Evolutionary conservation across 2,113 vertebrate genomes (phyloP), one percentile per base, ranked within the genome.

Genomic region (Chionodraco myersi): DNA sequence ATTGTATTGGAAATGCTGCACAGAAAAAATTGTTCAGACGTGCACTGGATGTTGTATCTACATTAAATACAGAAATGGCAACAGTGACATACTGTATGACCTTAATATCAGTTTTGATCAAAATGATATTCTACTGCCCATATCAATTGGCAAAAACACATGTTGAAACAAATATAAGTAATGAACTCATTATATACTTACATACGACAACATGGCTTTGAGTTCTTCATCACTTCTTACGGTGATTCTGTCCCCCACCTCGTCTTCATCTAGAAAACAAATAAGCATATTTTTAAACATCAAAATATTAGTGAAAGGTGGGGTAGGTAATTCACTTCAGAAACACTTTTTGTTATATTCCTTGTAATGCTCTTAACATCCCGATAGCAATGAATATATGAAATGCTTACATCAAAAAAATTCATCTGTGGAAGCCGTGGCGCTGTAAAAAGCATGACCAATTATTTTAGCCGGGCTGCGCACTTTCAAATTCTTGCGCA

Each of bases 221-320:
- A 99, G 98, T 89, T 99, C 98, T 91, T 99, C 98, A 44, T 99
- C 98, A 8, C 98, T 99, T 87, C 98, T 95, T 41, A 99, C 98
- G 8, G 98, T 99, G 88, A 99, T 99, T 88, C 98, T 94, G 86
- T 99, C 98, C 0, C 98, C 98, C n/a, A 99, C 98, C 86, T 99
- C 98, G 90, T 99, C 98, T 93, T 99, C 98, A 93, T 99, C 98
- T 99, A 70, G 67, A 90, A 86, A 74, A 66, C 3, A 76, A 2
- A 76, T 2, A 79, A 57, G 6, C 2, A 65, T 47, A 36, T 41
- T 8, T 41, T 41, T 41, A 14, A 58, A 51, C 26, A 5, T 2
- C 21, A 5, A 41, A 41, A 6, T 41, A 41, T 7, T 1, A 41
- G 36, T 41, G 7, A 41, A 30, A 30, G 30, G 30, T 30, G 3